Conservation (phyloP, 2,113 vertebrate genomes). For the Chloebia gouldiae region DNA sequence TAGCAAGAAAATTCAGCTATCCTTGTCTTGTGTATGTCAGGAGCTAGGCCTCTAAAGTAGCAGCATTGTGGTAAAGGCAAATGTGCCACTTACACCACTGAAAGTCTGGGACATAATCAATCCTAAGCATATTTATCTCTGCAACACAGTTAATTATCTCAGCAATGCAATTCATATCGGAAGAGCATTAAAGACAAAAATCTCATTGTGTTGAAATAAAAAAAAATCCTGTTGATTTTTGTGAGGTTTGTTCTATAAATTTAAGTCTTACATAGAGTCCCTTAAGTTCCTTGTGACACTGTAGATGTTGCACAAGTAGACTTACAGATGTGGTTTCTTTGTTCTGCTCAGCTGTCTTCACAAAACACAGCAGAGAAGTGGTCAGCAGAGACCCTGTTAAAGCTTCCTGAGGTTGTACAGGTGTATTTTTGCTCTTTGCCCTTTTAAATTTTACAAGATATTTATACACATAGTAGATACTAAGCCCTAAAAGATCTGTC, state of each 20-base stretch:
- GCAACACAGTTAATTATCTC: neutral
- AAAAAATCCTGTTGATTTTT: neutral
- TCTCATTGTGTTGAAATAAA: neutral
- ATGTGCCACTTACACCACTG: neutral
- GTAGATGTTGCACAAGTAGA: neutral
- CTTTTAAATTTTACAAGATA: neutral
- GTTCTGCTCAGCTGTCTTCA: neutral
- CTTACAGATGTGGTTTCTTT: neutral
- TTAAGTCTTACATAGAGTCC: neutral
- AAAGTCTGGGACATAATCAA: neutral
- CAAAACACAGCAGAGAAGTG: neutral
- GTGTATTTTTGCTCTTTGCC: neutral
- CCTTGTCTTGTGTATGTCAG: neutral
- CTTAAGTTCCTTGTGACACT: neutral
- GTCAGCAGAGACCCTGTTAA: neutral
- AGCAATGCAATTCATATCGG: neutral
- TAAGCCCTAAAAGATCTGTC: neutral
- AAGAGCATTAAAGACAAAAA: neutral
- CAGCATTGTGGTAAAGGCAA: neutral
- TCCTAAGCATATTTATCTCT: neutral
- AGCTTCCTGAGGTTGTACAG: neutral
- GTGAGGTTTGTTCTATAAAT: neutral
- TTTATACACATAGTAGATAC: neutral
- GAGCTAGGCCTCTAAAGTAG: neutral
- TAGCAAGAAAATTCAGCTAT: neutral